Conservation (phyloP, 2,797 vertebrate species). For the Cynodonichthys magdalenae region DNA sequence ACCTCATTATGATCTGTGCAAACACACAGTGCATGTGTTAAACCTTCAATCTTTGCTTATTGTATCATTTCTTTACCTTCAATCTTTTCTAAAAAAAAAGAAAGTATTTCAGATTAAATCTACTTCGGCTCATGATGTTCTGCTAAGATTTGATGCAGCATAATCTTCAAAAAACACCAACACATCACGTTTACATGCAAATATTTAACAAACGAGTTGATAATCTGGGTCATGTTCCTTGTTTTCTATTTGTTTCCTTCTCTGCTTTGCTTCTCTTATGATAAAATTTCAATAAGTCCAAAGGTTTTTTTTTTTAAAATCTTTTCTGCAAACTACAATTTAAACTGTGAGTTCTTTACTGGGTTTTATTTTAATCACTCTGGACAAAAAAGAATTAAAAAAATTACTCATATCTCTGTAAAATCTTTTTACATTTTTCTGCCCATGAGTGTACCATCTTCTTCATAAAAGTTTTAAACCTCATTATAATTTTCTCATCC, state of each 20-base stretch:
- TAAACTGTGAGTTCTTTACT: no score
- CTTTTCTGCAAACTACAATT: no score
- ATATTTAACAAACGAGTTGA: background rate
- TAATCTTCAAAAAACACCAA: background rate
- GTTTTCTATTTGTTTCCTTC: background rate
- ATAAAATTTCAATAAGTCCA: no score
- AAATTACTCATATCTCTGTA: no score
- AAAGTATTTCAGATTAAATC: no score
- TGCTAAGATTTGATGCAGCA: background rate
- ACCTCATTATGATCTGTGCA: slow-evolving; percentile 70
- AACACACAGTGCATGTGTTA: background rate
- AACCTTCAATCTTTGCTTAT: no score
- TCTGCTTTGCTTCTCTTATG: background rate
- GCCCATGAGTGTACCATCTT: no score
- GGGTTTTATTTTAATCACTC: background rate
- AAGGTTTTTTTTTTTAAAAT: no score
- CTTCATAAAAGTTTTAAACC: background rate
- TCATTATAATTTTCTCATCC: background rate
- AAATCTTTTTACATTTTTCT: no score
- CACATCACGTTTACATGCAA: background rate
- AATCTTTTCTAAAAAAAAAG: background rate
- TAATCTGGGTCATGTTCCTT: background rate
- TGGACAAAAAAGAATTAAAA: background rate
- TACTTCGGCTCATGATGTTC: background rate
- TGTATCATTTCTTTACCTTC: background rate